phyloP scores from a whole-genome alignment of 1,140 invertebrate genomes.

The Bombyx mandarina region DNA sequence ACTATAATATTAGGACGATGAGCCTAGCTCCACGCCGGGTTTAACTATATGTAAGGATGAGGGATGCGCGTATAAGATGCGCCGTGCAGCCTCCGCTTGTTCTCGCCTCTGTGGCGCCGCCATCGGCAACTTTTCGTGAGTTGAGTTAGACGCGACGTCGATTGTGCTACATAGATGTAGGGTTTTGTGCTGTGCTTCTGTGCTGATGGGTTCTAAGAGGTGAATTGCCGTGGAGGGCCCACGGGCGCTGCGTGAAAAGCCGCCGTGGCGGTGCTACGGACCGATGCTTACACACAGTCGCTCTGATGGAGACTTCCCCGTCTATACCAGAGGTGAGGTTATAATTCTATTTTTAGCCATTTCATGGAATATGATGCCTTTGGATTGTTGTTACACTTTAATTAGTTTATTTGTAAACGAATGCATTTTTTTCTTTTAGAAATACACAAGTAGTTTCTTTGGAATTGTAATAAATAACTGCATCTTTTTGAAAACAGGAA shows the following conservation, averaged over 20 bases:
- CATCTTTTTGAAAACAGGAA: no score
- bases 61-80: conserved; percentile 53
- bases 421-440: no score
- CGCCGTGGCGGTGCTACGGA: conserved; percentile 72
- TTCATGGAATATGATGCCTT: no score
- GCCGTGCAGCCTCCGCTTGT: conserved; percentile 56
- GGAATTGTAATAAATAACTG: no score
- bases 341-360: no score
- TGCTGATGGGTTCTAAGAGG: conserved; percentile 45
- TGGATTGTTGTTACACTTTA: no score
- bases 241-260: conserved; percentile 51
- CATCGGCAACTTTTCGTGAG: conserved; percentile 41
- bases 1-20: conserved; percentile 10
- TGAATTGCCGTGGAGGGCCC: conserved; percentile 65
- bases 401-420: no score
- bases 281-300: conserved; percentile 84
- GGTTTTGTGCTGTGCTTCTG: conserved; percentile 39
- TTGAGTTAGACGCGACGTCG: conserved; percentile 35
- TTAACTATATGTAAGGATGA: conserved; percentile 29
- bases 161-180: conserved; percentile 32
- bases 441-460: no score
- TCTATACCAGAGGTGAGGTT: conserved; percentile 73
- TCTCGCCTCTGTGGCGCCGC: conserved; percentile 45
- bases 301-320: conserved; percentile 85
- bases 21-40: conserved; percentile 1